Evolutionary conservation across 2,888 invertebrate species (phyloP), one percentile per base, ranked within the genome.

Genomic region (Agrilus cyanescens): DNA sequence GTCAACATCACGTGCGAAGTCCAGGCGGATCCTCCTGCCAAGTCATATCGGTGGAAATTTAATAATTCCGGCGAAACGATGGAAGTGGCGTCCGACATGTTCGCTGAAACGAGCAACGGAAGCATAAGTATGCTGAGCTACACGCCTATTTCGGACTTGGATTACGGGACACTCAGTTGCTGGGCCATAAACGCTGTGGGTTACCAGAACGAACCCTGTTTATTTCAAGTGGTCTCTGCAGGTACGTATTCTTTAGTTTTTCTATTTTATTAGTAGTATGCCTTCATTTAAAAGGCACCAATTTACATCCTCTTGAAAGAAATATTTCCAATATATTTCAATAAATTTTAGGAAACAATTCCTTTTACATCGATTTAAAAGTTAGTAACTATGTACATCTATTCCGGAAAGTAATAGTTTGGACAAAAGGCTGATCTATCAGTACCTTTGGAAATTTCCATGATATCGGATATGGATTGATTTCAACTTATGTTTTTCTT

Each of bases 21-120:
- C 58, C 90, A 91, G 67, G 86, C 91, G 10, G 89, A 91, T 73
- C 91, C 91, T 18, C 87, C 88, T 39, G 89, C 87, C 43, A 83
- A 85, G 55, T 81, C 79, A 60, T 93, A 91, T 72, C 82, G 85
- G 55, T 91, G 91, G 91, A 89, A 90, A 72, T 90, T 91, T 72
- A 91, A 91, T 74, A 89, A 89, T 71, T 88, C 88, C 10, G 89
- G 90, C 4, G 89, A 89, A 69, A 87, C 86, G 38, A 69, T 86
- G 50, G 87, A 89, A 67, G 83, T 88, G 44, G 81, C 82, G 38
- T 77, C 83, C 36, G 85, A 84, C 62, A 70, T 83, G 46, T 86
- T 81, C 70, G 65, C 71, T 45, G 78, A 82, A 55, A 80, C 80
- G 51, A 67, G 66, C 47, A 85, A 85, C 65, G 87, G 87, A 51